Evolutionary conservation across 2,888 invertebrate genomes (phyloP).

Genomic region (Nomada ruficornis): DNA sequence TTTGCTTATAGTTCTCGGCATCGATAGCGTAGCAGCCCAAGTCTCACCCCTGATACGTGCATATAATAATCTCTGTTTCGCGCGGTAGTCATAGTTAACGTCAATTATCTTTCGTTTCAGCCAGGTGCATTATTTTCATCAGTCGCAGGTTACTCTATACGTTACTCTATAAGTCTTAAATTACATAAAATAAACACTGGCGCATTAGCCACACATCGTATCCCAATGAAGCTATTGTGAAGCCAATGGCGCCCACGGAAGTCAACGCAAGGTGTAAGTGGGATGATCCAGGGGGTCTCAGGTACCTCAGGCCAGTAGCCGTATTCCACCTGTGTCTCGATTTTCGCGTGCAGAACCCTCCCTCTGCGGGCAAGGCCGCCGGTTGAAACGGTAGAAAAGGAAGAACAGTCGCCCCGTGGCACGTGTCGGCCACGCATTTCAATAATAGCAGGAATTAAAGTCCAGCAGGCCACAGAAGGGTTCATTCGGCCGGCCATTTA

Average conservation of each 20-base stretch:
- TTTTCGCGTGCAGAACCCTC: conserved; percentile 61
- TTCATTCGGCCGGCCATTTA: conserved; percentile 53
- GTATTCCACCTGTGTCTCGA: conserved; percentile 46
- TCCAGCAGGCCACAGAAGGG: conserved; percentile 36
- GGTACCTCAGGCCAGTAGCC: conserved; percentile 5
- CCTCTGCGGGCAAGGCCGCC: conserved; percentile 22
- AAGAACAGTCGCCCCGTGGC: conserved; percentile 61
- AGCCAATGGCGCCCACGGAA: background rate
- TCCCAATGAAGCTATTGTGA: background rate
- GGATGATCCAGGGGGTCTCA: conserved; percentile 7
- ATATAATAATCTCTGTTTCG: background rate
- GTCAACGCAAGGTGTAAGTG: background rate
- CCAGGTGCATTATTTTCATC: background rate
- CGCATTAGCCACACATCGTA: background rate
- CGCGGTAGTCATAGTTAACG: no score
- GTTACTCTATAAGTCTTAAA: no score
- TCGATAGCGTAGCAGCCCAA: background rate
- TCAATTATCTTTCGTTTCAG: no score
- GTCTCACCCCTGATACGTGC: background rate
- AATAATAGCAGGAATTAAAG: conserved; percentile 80
- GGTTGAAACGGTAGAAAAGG: conserved; percentile 41
- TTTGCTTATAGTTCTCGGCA: conserved; percentile 1
- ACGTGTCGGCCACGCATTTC: conserved; percentile 75
- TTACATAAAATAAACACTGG: no score
- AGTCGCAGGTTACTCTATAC: background rate